phyloP scores from a whole-genome alignment of 2,888 invertebrate genomes.

The Macropis europaea region DNA sequence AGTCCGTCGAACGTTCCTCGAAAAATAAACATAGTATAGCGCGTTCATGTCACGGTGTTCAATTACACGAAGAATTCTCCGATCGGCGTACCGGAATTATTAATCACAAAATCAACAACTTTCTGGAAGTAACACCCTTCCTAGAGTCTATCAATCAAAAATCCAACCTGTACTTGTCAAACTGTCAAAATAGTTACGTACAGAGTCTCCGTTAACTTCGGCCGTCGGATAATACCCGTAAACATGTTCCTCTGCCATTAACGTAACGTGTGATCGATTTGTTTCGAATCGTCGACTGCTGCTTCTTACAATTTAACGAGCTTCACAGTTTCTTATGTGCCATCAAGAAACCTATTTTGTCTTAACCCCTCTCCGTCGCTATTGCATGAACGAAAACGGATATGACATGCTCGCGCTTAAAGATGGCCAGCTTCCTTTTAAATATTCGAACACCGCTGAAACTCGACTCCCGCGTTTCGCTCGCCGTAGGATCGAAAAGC shows the following conservation, averaged over 20 bases:
- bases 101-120: constrained; percentile 31
- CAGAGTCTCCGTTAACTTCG: constrained; percentile 76
- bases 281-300: constrained; percentile 59
- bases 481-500: background rate
- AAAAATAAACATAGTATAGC: background rate
- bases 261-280: constrained; percentile 69
- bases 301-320: constrained; percentile 62
- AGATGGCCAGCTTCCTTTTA: constrained; percentile 74
- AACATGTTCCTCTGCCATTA: constrained; percentile 80
- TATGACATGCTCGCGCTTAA: constrained; percentile 74
- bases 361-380: constrained; percentile 74
- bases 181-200: constrained; percentile 74
- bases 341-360: constrained; percentile 77
- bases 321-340: constrained; percentile 74
- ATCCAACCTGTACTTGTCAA: constrained; percentile 76
- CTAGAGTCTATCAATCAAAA: constrained; percentile 54
- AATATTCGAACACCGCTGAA: constrained; percentile 53
- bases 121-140: constrained; percentile 48
- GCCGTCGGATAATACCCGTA: constrained; percentile 77
- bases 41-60: background rate
- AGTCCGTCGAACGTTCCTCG: background rate
- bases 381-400: constrained; percentile 74
- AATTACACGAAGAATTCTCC: background rate
- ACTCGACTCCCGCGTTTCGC: background rate
- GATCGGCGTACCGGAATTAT: background rate